These are phyloP conservation scores for Rhinoptilus africanus DNA, from an alignment of 2,113 vertebrate genomes.

Conservation along the genomic window DNA sequence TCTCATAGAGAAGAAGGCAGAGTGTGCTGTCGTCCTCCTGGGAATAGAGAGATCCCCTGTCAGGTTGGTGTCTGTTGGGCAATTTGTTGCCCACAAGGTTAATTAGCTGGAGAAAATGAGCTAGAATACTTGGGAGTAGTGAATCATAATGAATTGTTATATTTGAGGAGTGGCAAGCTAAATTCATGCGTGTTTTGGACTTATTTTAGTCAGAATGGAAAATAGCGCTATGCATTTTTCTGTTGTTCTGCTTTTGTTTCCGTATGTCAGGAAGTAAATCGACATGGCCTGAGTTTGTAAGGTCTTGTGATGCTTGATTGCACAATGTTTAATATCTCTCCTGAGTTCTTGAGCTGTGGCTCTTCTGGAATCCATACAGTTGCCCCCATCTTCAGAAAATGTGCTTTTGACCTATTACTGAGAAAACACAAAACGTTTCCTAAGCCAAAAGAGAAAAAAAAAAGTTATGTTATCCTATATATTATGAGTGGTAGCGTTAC, in stretches of 20 bases:
- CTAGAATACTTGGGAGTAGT: not conserved
- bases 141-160: not conserved
- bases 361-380: not conserved
- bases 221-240: not conserved
- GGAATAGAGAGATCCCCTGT: not conserved
- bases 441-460: not conserved
- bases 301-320: not conserved
- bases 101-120: conserved; percentile 27
- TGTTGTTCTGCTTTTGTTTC: not conserved
- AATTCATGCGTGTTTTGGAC: not conserved
- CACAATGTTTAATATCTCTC: not conserved
- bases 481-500: not conserved
- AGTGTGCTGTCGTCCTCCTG: not conserved
- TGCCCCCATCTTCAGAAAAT: not conserved
- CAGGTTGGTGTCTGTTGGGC: not conserved
- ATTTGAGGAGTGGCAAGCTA: not conserved
- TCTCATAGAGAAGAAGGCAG: not conserved
- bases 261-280: not conserved
- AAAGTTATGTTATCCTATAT: not conserved
- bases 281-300: not conserved
- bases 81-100: not conserved
- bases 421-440: not conserved
- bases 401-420: not conserved
- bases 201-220: conserved; percentile 7
- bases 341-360: not conserved